phyloP scores from a whole-genome alignment of 2,888 invertebrate genomes.

The Tipula confusa region DNA sequence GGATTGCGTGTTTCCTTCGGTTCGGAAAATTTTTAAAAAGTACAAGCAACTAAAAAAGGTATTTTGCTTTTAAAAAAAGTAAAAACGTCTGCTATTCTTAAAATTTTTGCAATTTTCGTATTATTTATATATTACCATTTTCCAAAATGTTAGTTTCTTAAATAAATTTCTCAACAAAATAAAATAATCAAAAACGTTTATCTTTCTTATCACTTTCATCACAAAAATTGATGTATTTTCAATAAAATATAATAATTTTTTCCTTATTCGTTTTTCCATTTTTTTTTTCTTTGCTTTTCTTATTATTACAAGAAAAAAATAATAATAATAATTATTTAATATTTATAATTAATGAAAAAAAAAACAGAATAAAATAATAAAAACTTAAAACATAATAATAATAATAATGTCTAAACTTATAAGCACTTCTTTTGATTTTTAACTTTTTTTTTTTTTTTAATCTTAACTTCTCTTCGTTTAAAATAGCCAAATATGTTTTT shows the following conservation, averaged over 20 bases:
- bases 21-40: no score
- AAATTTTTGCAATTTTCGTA: no score
- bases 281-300: constrained; percentile 28
- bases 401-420: constrained; percentile 9
- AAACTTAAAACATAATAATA: background rate
- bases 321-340: constrained; percentile 13
- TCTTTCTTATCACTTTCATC: constrained; percentile 25
- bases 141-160: background rate
- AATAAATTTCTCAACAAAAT: background rate
- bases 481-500: constrained; percentile 4
- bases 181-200: background rate
- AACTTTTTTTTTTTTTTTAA: background rate
- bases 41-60: no score
- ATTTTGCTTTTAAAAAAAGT: no score
- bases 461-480: background rate
- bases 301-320: constrained; percentile 13
- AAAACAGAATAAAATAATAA: constrained; percentile 20
- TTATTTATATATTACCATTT: background rate
- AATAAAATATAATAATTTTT: constrained; percentile 13
- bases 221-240: constrained; percentile 25
- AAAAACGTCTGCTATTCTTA: no score
- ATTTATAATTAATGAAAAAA: background rate
- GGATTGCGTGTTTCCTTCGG: no score
- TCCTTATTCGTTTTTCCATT: constrained; percentile 13
- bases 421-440: constrained; percentile 17